Base-by-base conservation (phyloP, 2,888 invertebrate genomes). In the Rhopalosiphum nymphaeae region DNA sequence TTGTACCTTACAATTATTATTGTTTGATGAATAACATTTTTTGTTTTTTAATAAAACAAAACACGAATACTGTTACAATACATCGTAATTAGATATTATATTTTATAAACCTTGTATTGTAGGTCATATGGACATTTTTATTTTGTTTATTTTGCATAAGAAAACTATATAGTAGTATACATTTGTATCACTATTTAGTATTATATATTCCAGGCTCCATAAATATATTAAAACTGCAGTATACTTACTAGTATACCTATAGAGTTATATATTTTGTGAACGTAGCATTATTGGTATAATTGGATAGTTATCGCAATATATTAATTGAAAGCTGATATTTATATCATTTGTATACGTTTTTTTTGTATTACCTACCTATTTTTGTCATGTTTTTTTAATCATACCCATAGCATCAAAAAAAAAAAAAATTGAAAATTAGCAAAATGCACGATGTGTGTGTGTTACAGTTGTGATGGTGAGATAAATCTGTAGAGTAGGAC, bases 401-500 rank as follows among this genome's bases (percentile, higher is more conserved):
- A 89, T 89, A 44, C 57, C 89, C 89, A 89, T 93, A 89, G 89
- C 57, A 61, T 85, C 67, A 67, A 84, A 67, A 91, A 85, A 91
- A 93, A 86, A 88, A 92, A 67, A 87, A 53, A 7, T 25, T 26
- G 90, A 90, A 94, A 94, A 90, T 91, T 94, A 94, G 94, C 94
- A 94, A 95, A 94, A 78, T 93, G 90, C 93, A 95, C 92, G 84
- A 93, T 86, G 93, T 94, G 93, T 94, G 93, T 94, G 93, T 94
- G 93, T 94, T 94, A 90, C 93, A 94, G 93, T 94, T 94, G 93
- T 94, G 93, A 94, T 91, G 93, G 93, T 94, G 94, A 92, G 56
- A 94, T 94, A 95, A 94, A 93, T 93, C 94, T 94, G 91, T 95
- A 94, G 91, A 91, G 94, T 95, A 93, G 94, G 94, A 92, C 94